phyloP scores from a whole-genome alignment of 2,797 vertebrate species.

The Chiloscyllium punctatum region DNA sequence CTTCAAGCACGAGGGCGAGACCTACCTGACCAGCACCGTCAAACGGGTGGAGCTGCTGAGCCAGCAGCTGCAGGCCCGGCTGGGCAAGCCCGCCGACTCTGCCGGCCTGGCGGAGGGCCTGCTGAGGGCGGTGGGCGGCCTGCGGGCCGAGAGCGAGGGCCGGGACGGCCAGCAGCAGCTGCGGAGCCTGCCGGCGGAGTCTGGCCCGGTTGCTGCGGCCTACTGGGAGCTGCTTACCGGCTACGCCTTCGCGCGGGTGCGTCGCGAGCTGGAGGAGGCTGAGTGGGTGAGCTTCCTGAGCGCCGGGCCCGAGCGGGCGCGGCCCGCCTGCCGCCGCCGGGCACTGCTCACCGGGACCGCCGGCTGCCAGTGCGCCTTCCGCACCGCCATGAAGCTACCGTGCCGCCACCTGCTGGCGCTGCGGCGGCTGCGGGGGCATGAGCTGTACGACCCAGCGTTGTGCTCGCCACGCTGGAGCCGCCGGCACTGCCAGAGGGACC shows the following conservation, averaged over 20 bases:
- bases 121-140: not conserved
- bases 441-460: not conserved
- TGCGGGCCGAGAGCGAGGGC: not conserved
- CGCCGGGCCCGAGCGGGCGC: not conserved
- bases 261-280: not conserved
- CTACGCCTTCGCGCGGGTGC: not conserved
- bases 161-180: not conserved
- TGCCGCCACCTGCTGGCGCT: conserved; percentile 27
- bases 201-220: not conserved
- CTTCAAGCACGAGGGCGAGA: conserved; percentile 10
- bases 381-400: conserved; percentile 3
- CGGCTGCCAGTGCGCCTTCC: conserved; percentile 28
- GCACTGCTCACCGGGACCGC: not conserved
- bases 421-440: not conserved
- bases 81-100: not conserved
- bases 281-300: not conserved
- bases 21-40: conserved; percentile 14
- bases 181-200: not conserved
- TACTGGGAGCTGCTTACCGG: not conserved
- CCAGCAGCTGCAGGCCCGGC: not conserved
- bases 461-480: not conserved
- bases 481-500: not conserved
- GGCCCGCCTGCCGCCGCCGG: not conserved
- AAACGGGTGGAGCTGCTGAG: not conserved
- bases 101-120: not conserved